Base-by-base conservation (phyloP, 2,113 vertebrate genomes). In the Malurus elegans region DNA sequence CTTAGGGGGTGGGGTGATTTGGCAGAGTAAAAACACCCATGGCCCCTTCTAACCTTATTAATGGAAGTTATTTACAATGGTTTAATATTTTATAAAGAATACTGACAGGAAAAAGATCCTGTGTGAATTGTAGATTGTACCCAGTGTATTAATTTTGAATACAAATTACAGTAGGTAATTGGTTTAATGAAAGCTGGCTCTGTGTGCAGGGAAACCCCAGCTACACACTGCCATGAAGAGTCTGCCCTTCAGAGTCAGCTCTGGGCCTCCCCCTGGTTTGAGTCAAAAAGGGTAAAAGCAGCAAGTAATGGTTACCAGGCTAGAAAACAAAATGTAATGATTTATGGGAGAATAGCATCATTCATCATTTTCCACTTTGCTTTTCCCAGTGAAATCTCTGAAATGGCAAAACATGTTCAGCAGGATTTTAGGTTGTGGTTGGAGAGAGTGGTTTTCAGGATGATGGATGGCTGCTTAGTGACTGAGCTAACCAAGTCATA, bases 371-470 rank as follows among this genome's bases (percentile, higher is more conserved):
- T 44, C n/a, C 67, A 54, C 34, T 38, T 47, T 19, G 3, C n/a
- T 87, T 66, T 72, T 57, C 61, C 66, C 70, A 54, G 0, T 10
- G 51, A 62, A 45, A 64, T n/a, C 53, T 79, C 62, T 32, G 58
- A 56, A 64, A 53, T 2, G 18, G 32, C 24, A 74, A 42, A 62
- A 54, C 0, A 0, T 0, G 0, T 29, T 74, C 1, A 8, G 24
- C 73, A 60, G 36, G 65, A 40, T 53, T 47, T 58, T 36, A 19
- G 10, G 1, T 2, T 11, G 23, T 36, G 78, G 81, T 44, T 40
- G 10, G 2, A n/a, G 34, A 56, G 34, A 51, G 40, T 4, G 26
- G 18, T 38, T 64, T 57, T 73, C 51, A 65, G 92, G 53, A 36
- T 12, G 71, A 60, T 36, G 51, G 42, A 19, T 56, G 64, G 26